Evolutionary conservation across 2,113 vertebrate genomes (phyloP), one percentile per base, ranked within the genome.

Genomic region (Amphiprion percula): DNA sequence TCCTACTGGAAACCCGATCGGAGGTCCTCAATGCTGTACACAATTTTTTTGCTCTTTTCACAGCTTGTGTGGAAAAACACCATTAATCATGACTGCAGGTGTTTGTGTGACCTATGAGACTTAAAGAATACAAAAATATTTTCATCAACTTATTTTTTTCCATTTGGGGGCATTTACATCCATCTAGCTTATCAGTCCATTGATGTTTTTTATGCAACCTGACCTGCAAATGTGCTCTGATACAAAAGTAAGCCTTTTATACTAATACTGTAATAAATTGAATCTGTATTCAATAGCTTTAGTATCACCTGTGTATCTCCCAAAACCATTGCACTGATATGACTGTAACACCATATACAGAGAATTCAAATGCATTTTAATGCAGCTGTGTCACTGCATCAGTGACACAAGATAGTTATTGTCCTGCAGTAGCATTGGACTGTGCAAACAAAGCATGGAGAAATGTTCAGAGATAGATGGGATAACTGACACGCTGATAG

Each of bases 21-120:
- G 15, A 75, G 47, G 24, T 70, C 53, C 46, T 30, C 7, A 21
- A 39, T 60, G 71, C 24, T 24, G 37, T 23, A 23, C 44, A 44
- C 54, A 67, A 6, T 44, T 61, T 44, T 61, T 46, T 7, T 19
- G 65, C n/a, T 69, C 74, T 72, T 63, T 58, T 49, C 33, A 60
- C 47, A 1, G 64, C 11, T 33, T 44, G 55, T 70, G 68, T 17
- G 50, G 62, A 28, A 88, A 88, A 88, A 87, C 82, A 82, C 41
- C 70, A 72, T 90, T 46, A 67, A 79, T 85, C 83, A 88, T 28
- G 5, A 50, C 52, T 47, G 10, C 47, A 70, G 50, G 37, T 47
- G 79, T 89, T 85, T 82, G 61, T 50, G 5, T 68, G 59, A 81
- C 59, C 64, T 56, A 4, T 46, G 33, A 65, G 28, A 52, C 33